A percentile compares a stretch with the other conserved stretches of the same genome.
Evolutionary conservation across 2,888 invertebrate genomes (phyloP).

Genomic region (Dysmachus trigonus): DNA sequence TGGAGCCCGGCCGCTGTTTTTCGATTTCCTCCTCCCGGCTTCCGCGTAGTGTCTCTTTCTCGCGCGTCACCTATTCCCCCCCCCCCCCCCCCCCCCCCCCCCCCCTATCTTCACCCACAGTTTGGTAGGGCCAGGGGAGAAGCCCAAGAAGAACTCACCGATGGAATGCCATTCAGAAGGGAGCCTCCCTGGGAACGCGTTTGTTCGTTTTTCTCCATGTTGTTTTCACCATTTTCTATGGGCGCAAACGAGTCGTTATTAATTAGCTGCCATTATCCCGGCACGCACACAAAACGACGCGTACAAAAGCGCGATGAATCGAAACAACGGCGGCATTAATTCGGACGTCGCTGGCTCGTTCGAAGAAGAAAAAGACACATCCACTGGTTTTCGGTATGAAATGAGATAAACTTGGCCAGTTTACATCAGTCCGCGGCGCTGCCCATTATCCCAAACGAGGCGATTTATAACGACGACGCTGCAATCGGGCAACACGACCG

Average conservation of each 20-base stretch:
- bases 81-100: too few relatives aligned
- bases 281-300: conserved; percentile 29
- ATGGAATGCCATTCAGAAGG: not conserved
- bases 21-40: not conserved
- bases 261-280: conserved; percentile 40
- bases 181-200: not conserved
- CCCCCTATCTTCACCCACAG: too few relatives aligned
- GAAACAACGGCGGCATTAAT: conserved; percentile 27
- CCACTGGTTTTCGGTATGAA: not conserved
- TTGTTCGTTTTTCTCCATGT: conserved; percentile 13
- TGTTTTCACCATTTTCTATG: conserved; percentile 35
- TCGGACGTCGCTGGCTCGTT: not conserved
- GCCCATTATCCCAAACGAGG: conserved; percentile 3
- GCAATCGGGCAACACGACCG: conserved; percentile 1
- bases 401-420: conserved; percentile 30
- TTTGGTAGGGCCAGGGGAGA: not conserved
- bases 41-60: conserved; percentile 16
- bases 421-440: not conserved
- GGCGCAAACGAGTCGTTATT: conserved; percentile 38
- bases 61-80: not conserved
- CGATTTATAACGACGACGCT: not conserved
- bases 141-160: not conserved
- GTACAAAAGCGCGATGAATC: conserved; percentile 16
- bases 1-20: not conserved
- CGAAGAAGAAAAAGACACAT: not conserved